Conservation (phyloP, 1,140 invertebrate species). For the Drosophila athabasca region DNA sequence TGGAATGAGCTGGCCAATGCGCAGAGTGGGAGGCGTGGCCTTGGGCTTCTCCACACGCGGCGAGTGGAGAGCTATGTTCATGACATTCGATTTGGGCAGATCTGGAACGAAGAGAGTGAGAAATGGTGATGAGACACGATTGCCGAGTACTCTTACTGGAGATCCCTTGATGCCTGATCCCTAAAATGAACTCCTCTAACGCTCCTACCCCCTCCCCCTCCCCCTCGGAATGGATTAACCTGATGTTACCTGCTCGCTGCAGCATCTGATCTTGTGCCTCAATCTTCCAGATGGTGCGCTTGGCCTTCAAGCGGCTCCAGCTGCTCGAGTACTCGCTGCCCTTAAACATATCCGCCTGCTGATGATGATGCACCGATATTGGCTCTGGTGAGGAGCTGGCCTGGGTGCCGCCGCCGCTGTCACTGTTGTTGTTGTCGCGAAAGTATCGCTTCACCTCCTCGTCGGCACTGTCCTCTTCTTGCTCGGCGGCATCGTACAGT, state of each 20-base stretch:
- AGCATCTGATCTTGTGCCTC: slow-evolving; percentile 68
- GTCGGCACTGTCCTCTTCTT: slow-evolving; percentile 73
- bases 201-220: slow-evolving; percentile 4
- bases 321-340: slow-evolving; percentile 76
- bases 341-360: slow-evolving; percentile 44
- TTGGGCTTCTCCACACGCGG: slow-evolving; percentile 60
- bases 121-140: not conserved
- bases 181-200: slow-evolving; percentile 64
- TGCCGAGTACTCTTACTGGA: not conserved
- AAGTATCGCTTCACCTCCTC: slow-evolving; percentile 83
- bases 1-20: slow-evolving; percentile 63
- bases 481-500: slow-evolving; percentile 74
- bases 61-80: slow-evolving; percentile 80
- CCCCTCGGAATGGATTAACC: not conserved
- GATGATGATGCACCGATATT: no score
- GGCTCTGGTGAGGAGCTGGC: slow-evolving; percentile 67
- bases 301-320: slow-evolving; percentile 83
- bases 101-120: slow-evolving; percentile 47
- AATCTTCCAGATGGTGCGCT: slow-evolving; percentile 77
- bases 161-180: not conserved
- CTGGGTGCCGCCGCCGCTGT: slow-evolving; percentile 78
- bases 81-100: slow-evolving; percentile 79
- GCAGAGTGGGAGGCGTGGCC: slow-evolving; percentile 47
- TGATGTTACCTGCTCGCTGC: slow-evolving; percentile 68
- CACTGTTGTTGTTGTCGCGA: slow-evolving; percentile 52